Conservation (phyloP, 2,113 vertebrate species). For the Pelmatolapia mariae region DNA sequence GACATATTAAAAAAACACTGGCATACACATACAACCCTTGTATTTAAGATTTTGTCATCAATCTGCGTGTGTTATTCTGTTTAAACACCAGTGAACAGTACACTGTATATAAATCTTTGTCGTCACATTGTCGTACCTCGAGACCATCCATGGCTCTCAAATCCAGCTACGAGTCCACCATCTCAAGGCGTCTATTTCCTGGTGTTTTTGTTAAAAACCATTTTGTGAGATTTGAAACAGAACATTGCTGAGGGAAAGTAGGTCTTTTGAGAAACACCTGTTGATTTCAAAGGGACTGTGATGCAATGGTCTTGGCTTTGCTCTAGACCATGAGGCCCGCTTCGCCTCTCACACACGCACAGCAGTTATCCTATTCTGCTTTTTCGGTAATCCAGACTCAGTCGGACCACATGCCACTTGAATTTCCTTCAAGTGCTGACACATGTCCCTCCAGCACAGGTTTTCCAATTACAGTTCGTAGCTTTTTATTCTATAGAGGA, state of each 20-base stretch:
- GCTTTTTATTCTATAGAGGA: neutral
- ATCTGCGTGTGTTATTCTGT: fast-evolving
- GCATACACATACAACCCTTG: neutral
- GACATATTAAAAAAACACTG: neutral
- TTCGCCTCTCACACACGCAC: slow-evolving; percentile 27
- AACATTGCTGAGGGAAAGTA: slow-evolving; percentile 31
- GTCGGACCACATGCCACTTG: slow-evolving; percentile 24
- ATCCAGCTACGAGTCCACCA: neutral
- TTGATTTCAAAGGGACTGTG: slow-evolving; percentile 59
- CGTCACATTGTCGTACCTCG: neutral
- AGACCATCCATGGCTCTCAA: neutral
- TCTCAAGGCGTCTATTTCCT: neutral
- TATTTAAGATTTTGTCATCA: neutral
- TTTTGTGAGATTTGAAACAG: slow-evolving; percentile 44
- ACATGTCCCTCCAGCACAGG: slow-evolving; percentile 10
- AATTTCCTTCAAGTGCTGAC: slow-evolving; percentile 34
- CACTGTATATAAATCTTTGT: neutral
- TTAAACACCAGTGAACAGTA: neutral
- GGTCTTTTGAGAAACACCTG: slow-evolving; percentile 60
- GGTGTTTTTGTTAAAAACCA: slow-evolving; percentile 11
- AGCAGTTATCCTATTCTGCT: slow-evolving; percentile 38
- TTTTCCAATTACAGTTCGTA: neutral
- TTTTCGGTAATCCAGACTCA: neutral
- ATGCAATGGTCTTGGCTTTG: slow-evolving; percentile 54
- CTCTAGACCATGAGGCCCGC: slow-evolving; percentile 34